Percentiles rank a stretch among this genome's conserved stretches.
These are phyloP conservation scores for Chrysochloris asiatica DNA, from an alignment of 2,113 vertebrate genomes.

Conservation along the genomic window DNA sequence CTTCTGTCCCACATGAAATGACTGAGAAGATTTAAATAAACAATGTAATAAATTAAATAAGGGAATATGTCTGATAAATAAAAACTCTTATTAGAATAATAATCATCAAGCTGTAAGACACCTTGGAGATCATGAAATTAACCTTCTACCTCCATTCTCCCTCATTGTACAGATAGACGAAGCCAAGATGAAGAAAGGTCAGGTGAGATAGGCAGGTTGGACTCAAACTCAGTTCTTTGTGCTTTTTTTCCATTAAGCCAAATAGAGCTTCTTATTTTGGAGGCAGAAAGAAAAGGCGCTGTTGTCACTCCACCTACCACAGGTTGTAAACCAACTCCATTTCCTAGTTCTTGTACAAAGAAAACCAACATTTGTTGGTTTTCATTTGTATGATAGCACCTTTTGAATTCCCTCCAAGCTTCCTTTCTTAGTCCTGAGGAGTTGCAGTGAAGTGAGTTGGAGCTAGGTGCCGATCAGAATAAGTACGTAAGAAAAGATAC, in stretches of 20 bases:
- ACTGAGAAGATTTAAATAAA: not conserved
- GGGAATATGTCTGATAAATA: not conserved
- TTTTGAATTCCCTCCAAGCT: not conserved
- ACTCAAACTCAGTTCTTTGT: not conserved
- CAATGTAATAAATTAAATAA: not conserved
- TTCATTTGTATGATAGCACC: not conserved
- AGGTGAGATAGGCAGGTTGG: not conserved
- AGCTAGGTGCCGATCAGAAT: not conserved
- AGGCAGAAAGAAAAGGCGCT: not conserved
- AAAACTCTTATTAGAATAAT: not conserved
- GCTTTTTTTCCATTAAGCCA: not conserved
- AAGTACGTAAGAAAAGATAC: not conserved
- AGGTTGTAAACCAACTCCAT: not conserved
- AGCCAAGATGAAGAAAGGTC: not conserved
- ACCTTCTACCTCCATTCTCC: not conserved
- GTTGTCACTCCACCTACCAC: not conserved
- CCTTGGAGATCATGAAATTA: not conserved
- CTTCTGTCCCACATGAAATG: not conserved
- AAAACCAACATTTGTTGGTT: not conserved
- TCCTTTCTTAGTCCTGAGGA: not conserved
- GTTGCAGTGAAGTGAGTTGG: not conserved
- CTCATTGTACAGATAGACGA: not conserved
- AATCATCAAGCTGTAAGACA: not conserved
- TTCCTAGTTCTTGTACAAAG: not conserved
- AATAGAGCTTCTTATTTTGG: not conserved